phyloP scores from a whole-genome alignment of 1,140 invertebrate species.

The Zaprionus inermis region DNA sequence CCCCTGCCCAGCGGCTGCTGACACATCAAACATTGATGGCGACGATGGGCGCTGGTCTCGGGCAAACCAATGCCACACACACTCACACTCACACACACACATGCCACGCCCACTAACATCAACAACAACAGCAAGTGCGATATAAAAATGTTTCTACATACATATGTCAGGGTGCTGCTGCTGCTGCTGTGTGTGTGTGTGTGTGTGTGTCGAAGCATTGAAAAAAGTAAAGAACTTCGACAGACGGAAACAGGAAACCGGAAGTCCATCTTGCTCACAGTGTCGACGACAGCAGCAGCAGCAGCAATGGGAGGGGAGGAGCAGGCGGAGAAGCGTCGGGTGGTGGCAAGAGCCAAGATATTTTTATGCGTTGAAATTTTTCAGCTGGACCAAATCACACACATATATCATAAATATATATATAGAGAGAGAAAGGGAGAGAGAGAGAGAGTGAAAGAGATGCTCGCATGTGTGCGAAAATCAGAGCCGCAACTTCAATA shows the following conservation, averaged over 20 bases:
- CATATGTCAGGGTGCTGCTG: constrained; percentile 54
- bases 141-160: constrained; percentile 73
- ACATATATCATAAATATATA: constrained; percentile 51
- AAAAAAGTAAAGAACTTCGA: constrained; percentile 83
- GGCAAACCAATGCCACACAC: constrained; percentile 52
- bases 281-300: constrained; percentile 72
- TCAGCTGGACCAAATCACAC: constrained; percentile 80
- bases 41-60: constrained; percentile 45
- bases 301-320: constrained; percentile 10
- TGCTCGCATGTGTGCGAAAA: constrained; percentile 42
- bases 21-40: constrained; percentile 68
- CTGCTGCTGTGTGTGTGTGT: constrained; percentile 21
- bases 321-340: constrained; percentile 3
- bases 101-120: constrained; percentile 59
- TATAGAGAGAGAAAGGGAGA: constrained; percentile 1
- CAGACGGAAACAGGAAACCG: constrained; percentile 84
- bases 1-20: constrained; percentile 52
- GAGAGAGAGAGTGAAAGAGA: neutral
- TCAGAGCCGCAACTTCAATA: constrained; percentile 73
- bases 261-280: constrained; percentile 84
- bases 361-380: constrained; percentile 83
- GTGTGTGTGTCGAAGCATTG: constrained; percentile 69
- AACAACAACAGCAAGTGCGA: constrained; percentile 55
- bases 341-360: constrained; percentile 68
- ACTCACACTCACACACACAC: constrained; percentile 38